Percentiles rank a stretch among this genome's conserved stretches.
These are phyloP conservation scores for Catajapyx aquilonaris DNA, from an alignment of 1,140 invertebrate species.

Conservation along the genomic window DNA sequence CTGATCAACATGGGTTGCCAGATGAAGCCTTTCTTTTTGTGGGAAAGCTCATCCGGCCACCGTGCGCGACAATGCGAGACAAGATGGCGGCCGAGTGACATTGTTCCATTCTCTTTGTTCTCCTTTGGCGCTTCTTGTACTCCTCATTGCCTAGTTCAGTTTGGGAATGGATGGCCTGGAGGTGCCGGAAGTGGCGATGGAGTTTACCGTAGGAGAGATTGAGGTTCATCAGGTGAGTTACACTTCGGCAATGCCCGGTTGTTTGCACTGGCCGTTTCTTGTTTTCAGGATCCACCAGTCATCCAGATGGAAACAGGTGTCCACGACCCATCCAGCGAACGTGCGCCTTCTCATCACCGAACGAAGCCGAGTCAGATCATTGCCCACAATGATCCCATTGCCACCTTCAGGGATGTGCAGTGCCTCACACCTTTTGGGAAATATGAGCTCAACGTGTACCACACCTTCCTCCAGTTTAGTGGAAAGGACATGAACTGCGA, in stretches of 20 bases:
- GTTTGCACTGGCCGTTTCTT: too few species aligned
- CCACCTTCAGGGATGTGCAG: constrained; percentile 88
- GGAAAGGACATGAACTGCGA: constrained; percentile 99
- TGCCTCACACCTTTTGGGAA: constrained; percentile 98
- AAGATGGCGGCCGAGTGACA: too few species aligned
- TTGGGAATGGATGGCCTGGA: constrained; percentile 46
- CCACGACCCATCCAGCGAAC: constrained; percentile 76
- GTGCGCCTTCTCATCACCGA: constrained; percentile 77
- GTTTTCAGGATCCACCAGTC: constrained; percentile 69
- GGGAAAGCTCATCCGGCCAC: too few species aligned
- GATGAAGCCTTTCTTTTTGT: too few species aligned
- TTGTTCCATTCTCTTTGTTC: too few species aligned
- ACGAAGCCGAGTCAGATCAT: constrained; percentile 94
- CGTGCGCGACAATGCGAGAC: too few species aligned
- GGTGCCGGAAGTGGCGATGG: constrained; percentile 61
- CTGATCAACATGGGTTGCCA: too few species aligned
- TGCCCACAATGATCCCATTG: constrained; percentile 91
- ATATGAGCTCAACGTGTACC: constrained; percentile 98
- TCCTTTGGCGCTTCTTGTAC: too few species aligned
- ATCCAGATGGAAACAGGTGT: constrained; percentile 95
- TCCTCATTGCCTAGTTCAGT: too few species aligned
- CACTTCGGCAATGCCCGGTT: background rate
- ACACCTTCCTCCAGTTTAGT: constrained; percentile 92
- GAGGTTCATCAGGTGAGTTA: constrained; percentile 81
- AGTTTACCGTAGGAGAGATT: constrained; percentile 93